phyloP scores from a whole-genome alignment of 30 jellyfish, hydroid and myxozoan genomes.

The Cassiopea andromeda region DNA sequence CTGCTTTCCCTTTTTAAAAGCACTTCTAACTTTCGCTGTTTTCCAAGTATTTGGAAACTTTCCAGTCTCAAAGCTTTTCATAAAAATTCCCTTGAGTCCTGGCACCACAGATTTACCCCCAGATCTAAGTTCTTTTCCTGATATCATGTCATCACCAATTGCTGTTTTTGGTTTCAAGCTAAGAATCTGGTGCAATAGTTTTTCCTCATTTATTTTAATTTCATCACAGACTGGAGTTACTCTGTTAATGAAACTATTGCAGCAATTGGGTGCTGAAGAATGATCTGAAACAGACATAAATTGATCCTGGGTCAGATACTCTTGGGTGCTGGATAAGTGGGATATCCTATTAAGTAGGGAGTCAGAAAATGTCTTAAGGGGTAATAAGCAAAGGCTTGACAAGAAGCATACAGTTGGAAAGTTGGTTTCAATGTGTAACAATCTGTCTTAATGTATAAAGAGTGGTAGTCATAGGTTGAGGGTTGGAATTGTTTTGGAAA shows the following conservation, averaged over 20 bases:
- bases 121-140: slow-evolving; percentile 40
- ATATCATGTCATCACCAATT: slow-evolving; percentile 48
- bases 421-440: background rate
- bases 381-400: background rate
- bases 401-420: background rate
- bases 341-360: background rate
- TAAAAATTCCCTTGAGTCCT: slow-evolving; percentile 38
- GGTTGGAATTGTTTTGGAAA: background rate
- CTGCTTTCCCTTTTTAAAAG: slow-evolving; percentile 12
- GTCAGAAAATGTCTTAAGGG: background rate
- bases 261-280: background rate
- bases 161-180: slow-evolving; percentile 29
- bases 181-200: slow-evolving; percentile 28
- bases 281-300: background rate
- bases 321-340: background rate
- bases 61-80: slow-evolving; percentile 20
- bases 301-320: background rate
- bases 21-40: slow-evolving; percentile 28
- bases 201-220: slow-evolving; percentile 29
- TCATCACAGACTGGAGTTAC: slow-evolving; percentile 52
- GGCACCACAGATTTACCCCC: slow-evolving; percentile 51
- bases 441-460: background rate
- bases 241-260: slow-evolving; percentile 40
- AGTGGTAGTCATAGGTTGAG: background rate
- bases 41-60: slow-evolving; percentile 19